phyloP scores from a whole-genome alignment of 2,888 invertebrate genomes.

The Drosophila buzzatii region DNA sequence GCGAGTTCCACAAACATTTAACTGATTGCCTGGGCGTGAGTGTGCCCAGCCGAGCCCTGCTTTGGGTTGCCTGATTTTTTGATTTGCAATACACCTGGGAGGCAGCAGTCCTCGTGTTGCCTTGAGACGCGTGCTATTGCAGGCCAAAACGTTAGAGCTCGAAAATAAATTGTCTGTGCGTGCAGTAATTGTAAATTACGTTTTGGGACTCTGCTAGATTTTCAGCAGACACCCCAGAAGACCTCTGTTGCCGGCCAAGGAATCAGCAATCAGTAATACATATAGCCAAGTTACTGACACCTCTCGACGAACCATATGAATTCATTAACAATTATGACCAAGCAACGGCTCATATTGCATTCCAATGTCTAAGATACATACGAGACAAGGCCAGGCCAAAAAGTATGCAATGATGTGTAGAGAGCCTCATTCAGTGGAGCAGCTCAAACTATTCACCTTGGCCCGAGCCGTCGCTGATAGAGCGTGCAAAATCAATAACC shows the following conservation, averaged over 20 bases:
- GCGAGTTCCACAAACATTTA: conserved; percentile 81
- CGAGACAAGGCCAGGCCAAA: conserved; percentile 7
- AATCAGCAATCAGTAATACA: conserved; percentile 30
- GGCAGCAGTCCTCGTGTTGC: conserved; percentile 21
- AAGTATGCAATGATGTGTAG: conserved; percentile 57
- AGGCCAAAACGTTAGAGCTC: conserved; percentile 67
- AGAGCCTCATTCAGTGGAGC: conserved; percentile 53
- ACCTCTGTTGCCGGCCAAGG: neutral
- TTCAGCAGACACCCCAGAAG: conserved; percentile 4
- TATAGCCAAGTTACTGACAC: conserved; percentile 67
- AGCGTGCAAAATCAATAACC: conserved; percentile 68
- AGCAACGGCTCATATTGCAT: conserved; percentile 15
- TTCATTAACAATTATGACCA: conserved; percentile 59
- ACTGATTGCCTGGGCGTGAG: conserved; percentile 82
- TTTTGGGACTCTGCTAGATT: conserved; percentile 38
- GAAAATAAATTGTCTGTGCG: conserved; percentile 84
- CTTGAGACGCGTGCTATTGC: conserved; percentile 21
- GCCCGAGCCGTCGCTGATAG: conserved; percentile 3
- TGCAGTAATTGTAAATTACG: conserved; percentile 84
- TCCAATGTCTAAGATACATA: conserved; percentile 23
- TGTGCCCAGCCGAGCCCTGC: conserved; percentile 25
- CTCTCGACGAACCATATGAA: conserved; percentile 57
- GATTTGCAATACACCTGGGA: conserved; percentile 85
- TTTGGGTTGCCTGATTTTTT: conserved; percentile 76
- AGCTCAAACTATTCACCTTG: conserved; percentile 50